phyloP scores from a whole-genome alignment of 2,888 invertebrate genomes.

The Tolmerus cingulatus region DNA sequence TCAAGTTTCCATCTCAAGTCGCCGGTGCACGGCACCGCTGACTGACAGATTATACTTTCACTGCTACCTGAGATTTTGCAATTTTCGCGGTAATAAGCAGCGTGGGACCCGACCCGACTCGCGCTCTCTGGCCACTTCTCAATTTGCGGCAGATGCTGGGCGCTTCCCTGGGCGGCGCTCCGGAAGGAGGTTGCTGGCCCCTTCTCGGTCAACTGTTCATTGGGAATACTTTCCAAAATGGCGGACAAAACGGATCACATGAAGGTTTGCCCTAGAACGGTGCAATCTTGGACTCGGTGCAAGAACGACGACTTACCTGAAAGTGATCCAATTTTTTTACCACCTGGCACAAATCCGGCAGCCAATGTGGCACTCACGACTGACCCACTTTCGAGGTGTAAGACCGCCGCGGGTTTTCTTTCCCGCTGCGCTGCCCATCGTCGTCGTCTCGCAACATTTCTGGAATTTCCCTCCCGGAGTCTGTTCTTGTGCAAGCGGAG shows the following conservation, averaged over 20 bases:
- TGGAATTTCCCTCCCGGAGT: neutral
- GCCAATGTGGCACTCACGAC: constrained; percentile 6
- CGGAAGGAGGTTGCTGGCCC: neutral
- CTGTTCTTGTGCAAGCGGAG: neutral
- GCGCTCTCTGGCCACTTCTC: neutral
- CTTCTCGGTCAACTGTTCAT: neutral
- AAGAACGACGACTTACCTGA: neutral
- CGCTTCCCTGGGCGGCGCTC: neutral
- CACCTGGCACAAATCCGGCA: neutral
- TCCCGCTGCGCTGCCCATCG: neutral
- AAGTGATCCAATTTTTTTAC: neutral
- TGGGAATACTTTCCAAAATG: neutral
- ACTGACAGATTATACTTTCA: neutral
- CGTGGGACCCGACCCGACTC: neutral
- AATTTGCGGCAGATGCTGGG: neutral
- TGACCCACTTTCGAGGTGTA: neutral
- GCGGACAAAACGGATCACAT: neutral
- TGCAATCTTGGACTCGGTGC: neutral
- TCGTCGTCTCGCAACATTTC: neutral
- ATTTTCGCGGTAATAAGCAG: neutral
- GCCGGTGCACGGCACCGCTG: neutral
- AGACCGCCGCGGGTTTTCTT: neutral
- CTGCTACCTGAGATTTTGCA: constrained; percentile 5
- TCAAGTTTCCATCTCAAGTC: neutral
- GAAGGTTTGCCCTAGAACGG: neutral